Conservation (phyloP, 2,113 vertebrate genomes). For the Antechinus stuartii region DNA sequence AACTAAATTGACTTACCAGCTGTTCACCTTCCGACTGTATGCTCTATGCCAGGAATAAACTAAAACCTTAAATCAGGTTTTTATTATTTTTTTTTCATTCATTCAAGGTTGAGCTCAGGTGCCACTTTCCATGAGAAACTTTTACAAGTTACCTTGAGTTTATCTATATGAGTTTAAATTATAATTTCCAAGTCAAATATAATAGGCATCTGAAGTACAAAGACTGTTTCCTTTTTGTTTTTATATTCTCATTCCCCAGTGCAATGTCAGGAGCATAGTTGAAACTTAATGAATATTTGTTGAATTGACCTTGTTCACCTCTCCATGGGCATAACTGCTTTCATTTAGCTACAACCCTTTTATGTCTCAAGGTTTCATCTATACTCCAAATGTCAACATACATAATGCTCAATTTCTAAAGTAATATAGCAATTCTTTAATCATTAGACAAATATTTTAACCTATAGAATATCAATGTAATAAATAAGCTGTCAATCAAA, state of each 20-base stretch:
- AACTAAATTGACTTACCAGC: neutral
- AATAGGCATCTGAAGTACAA: neutral
- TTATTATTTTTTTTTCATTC: neutral
- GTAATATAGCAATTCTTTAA: neutral
- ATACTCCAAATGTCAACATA: neutral
- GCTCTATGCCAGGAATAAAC: neutral
- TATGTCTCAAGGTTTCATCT: neutral
- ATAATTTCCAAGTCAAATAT: neutral
- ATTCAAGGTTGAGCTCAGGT: neutral
- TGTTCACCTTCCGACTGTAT: neutral
- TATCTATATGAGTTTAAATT: neutral
- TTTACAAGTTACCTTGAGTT: neutral
- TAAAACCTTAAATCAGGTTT: neutral
- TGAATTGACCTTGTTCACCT: neutral
- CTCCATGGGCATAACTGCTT: neutral
- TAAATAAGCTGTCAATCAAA: neutral
- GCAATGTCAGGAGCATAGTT: neutral
- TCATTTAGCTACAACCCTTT: neutral
- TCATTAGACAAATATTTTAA: neutral
- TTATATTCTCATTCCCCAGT: neutral
- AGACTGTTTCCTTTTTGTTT: neutral
- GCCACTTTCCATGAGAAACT: neutral
- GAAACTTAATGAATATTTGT: neutral
- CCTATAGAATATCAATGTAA: neutral
- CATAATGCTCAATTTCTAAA: neutral